A percentile compares a stretch with the other conserved stretches of the same genome.
Evolutionary conservation across 2,113 vertebrate genomes (phyloP).

Genomic region (Nerophis ophidion): DNA sequence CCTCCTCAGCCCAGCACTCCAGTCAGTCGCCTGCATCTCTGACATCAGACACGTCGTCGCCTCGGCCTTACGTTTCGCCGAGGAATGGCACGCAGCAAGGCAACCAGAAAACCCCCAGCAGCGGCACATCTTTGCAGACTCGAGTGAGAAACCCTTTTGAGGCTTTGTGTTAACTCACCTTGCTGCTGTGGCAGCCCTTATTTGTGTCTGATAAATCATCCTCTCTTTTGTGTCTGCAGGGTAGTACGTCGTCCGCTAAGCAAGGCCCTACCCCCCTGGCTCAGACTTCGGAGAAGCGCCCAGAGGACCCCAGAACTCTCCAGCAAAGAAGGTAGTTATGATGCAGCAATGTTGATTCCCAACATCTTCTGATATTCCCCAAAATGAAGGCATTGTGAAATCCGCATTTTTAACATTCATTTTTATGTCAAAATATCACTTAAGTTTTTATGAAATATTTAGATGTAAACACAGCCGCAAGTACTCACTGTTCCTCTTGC

Average conservation of each 20-base stretch:
- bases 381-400: too few species aligned
- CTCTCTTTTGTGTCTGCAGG: slow-evolving; percentile 60
- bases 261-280: slow-evolving; percentile 80
- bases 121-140: slow-evolving; percentile 78
- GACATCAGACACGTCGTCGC: slow-evolving; percentile 92
- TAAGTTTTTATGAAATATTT: too few species aligned
- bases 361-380: too few species aligned
- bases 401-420: too few species aligned
- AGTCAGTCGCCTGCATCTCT: slow-evolving; percentile 95
- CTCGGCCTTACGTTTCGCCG: slow-evolving; percentile 92
- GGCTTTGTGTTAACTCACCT: background rate
- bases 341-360: background rate
- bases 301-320: slow-evolving; percentile 81
- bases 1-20: slow-evolving; percentile 82
- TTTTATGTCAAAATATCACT: too few species aligned
- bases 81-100: slow-evolving; percentile 93
- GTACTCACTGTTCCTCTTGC: too few species aligned
- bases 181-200: background rate
- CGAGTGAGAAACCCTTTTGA: slow-evolving; percentile 72
- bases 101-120: slow-evolving; percentile 80
- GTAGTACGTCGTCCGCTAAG: slow-evolving; percentile 81
- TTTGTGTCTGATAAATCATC: background rate
- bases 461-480: too few species aligned
- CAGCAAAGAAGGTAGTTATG: slow-evolving; percentile 84
- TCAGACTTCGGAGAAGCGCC: slow-evolving; percentile 79